Percentiles rank a stretch among this genome's conserved stretches.
phyloP scores from a whole-genome alignment of 2,888 invertebrate species.

The Cerastis rubricosa region DNA sequence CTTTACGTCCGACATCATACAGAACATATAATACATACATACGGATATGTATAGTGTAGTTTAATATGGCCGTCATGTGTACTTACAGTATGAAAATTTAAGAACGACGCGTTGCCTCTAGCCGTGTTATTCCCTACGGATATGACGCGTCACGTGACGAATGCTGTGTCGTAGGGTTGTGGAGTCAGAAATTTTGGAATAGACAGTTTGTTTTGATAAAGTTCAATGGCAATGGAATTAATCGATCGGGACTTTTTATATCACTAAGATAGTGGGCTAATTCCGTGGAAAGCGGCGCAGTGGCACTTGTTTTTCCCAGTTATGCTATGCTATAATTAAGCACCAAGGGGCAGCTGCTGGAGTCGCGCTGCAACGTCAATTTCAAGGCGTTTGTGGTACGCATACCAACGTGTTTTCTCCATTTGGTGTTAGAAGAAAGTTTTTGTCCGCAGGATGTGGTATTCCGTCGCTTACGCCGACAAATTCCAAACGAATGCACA shows the following conservation, averaged over 20 bases:
- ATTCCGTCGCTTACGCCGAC: too few species aligned
- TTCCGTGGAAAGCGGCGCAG: not conserved
- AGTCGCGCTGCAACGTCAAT: too few species aligned
- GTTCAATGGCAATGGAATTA: not conserved
- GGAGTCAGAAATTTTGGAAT: constrained; percentile 64
- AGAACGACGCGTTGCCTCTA: constrained; percentile 78
- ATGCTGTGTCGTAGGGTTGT: constrained; percentile 70
- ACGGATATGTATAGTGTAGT: not conserved
- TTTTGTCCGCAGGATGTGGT: too few species aligned
- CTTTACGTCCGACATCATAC: too few species aligned
- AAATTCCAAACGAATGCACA: too few species aligned
- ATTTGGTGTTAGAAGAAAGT: too few species aligned
- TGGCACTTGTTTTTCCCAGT: not conserved
- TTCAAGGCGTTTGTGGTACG: too few species aligned
- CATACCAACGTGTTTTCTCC: too few species aligned
- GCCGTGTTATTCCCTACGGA: constrained; percentile 79
- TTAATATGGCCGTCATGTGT: not conserved
- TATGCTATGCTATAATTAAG: too few species aligned
- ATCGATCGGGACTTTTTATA: not conserved
- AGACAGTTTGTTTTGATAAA: not conserved
- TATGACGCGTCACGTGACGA: constrained; percentile 83
- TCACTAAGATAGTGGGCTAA: not conserved
- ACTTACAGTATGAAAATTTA: constrained; percentile 84
- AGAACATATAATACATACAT: too few species aligned
- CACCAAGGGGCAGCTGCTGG: too few species aligned